Evolutionary conservation across 2,113 vertebrate species (phyloP), one percentile per base, ranked within the genome.

Genomic region (Stigmatopora nigra): DNA sequence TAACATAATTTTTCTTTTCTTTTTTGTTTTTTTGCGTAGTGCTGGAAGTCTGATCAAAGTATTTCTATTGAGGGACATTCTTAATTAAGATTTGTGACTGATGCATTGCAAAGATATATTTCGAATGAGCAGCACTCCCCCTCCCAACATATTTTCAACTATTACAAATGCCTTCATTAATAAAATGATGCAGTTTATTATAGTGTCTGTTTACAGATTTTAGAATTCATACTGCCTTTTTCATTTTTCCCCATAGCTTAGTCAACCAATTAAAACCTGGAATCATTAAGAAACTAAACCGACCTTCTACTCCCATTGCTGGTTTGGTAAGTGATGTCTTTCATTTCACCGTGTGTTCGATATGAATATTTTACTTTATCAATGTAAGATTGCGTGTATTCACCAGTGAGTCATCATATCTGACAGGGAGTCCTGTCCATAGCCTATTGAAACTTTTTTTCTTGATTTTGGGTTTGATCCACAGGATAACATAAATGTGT

Each of bases 401-500:
- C 65, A 71, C 56, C 15, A 11, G 31, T 8, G 31, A 55, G 20
- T 25, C 12, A 2, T 55, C 19, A 25, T 20, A 14, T 25, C 13
- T 55, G 52, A 12, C 22, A 6, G 14, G 14, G 53, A 16, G 25
- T 31, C 53, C 22, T 31, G 1, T 56, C 35, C 16, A 44, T 41
- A 19, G 58, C 35, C 17, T 38, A 1, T 14, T 1, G 19, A 44
- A 19, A 61, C 19, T n/a, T 20, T 45, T 20, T 1, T 38, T 3
- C 20, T 57, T 5, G 41, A n/a, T 68, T 20, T 89, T 81, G 62
- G 70, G 71, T 72, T 89, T 86, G 71, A 19, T 88, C 73, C 88
- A 5, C 89, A 99, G 97, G 97, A 98, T 91, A 99, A 99, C 75
- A 90, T 99, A 71, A 98, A 87, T 64, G 93, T 98, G 72, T 99